Evolutionary conservation across 2,888 invertebrate genomes (phyloP), one percentile per base, ranked within the genome.

Genomic region (Tiliacea aurago): DNA sequence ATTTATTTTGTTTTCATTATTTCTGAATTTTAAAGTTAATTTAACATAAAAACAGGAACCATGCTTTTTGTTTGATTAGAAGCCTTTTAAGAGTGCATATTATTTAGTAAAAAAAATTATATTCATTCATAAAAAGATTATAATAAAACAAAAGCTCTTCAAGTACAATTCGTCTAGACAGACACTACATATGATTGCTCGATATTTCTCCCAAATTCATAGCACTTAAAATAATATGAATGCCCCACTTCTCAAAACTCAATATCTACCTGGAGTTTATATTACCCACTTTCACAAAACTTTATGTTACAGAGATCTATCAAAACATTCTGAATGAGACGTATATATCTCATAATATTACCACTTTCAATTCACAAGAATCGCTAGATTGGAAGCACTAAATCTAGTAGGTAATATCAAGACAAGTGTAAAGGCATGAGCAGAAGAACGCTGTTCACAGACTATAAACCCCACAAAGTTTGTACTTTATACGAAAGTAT

Each of bases 321-420:
- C 70, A 72, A 72, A 78, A 56, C 66, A 43, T 55, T 74, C 66
- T 71, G 55, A 41, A 71, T 55, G 58, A 59, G 84, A 83, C 84
- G 56, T 78, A 86, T 86, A 74, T 78, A 84, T 87, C 81, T 86
- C 87, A 88, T 86, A 87, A 88, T 85, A 88, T 84, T 87, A 88
- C 80, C 78, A 84, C 88, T 87, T 89, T 87, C 88, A 88, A 87
- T 90, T 86, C 81, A 83, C 85, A 82, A 86, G 86, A 87, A 87
- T 86, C 84, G 81, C 81, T 84, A 89, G 85, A 89, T 90, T 89
- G 88, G 85, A 84, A 83, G 76, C 80, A 86, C 84, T 87, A 87
- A 90, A 89, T 87, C 84, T 84, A 81, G 82, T 87, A 83, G 78
- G 77, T 87, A 84, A 78, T 76, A 87, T 86, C 84, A 81, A 37